phyloP scores from a whole-genome alignment of 2,797 vertebrate genomes.

The Coracias cyanogaster region DNA sequence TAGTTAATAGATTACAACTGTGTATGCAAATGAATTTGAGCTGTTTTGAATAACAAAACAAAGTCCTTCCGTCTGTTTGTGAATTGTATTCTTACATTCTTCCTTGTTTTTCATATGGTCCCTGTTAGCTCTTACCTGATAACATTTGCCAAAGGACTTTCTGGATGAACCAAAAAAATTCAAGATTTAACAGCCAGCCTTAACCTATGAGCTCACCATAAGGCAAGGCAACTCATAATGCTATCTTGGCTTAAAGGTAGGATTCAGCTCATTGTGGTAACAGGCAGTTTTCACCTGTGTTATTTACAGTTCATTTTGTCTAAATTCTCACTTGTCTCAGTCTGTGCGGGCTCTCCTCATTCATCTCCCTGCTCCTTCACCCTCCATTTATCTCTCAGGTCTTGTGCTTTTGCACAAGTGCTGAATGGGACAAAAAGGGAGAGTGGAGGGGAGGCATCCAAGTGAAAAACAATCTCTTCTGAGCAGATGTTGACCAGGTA shows the following conservation, averaged over 20 bases:
- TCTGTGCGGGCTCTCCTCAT: neutral
- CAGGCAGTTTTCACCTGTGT: neutral
- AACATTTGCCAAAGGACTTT: neutral
- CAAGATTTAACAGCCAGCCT: neutral
- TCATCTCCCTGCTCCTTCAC: neutral
- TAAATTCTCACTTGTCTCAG: neutral
- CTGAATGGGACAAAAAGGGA: neutral
- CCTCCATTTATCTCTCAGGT: neutral
- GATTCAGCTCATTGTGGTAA: neutral
- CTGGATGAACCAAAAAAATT: neutral
- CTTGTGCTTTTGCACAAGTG: neutral
- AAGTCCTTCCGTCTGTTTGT: neutral
- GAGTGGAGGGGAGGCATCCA: neutral
- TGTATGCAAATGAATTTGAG: conserved; percentile 14
- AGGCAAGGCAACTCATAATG: neutral
- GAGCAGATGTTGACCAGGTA: neutral
- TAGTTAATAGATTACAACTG: conserved; percentile 31
- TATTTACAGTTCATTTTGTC: neutral
- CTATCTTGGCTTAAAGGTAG: neutral
- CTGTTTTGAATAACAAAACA: conserved; percentile 47
- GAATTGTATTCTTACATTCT: neutral
- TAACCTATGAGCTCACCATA: neutral
- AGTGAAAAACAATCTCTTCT: neutral
- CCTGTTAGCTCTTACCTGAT: neutral
- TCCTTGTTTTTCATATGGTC: neutral